Evolutionary conservation across 2,888 invertebrate genomes (phyloP).

Genomic region (Cheiracanthium punctorium): DNA sequence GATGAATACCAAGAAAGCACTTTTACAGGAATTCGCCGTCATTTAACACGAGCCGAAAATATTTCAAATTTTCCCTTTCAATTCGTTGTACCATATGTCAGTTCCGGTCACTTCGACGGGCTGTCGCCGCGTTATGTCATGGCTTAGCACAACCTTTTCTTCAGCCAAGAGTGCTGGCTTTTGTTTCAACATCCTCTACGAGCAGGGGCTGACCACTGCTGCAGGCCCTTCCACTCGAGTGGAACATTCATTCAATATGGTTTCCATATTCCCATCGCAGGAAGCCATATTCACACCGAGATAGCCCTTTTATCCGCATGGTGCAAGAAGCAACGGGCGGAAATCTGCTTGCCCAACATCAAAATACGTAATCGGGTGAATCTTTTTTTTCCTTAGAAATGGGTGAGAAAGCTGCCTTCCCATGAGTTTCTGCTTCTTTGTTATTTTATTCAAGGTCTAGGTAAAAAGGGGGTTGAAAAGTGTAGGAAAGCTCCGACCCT

Average conservation of each 20-base stretch:
- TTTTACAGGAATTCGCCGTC: no score
- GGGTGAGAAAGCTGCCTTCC: slow-evolving; percentile 38
- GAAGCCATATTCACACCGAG: neutral
- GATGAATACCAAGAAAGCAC: no score
- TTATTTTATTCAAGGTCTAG: slow-evolving; percentile 42
- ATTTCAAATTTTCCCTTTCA: neutral
- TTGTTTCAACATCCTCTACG: slow-evolving; percentile 48
- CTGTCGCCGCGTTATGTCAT: neutral
- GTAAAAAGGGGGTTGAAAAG: neutral
- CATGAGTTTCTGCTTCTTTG: slow-evolving; percentile 22
- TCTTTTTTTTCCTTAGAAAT: slow-evolving; percentile 26
- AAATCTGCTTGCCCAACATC: slow-evolving; percentile 18
- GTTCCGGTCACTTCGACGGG: neutral
- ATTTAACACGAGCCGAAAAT: no score
- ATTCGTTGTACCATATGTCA: neutral
- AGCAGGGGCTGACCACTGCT: slow-evolving; percentile 3
- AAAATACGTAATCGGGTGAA: slow-evolving; percentile 48
- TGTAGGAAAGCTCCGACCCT: slow-evolving; percentile 32
- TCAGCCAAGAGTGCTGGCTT: neutral
- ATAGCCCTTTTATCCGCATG: neutral
- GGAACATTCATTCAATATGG: slow-evolving; percentile 12
- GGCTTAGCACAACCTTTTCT: neutral
- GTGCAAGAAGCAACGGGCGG: neutral
- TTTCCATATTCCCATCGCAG: neutral
- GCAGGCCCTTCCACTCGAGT: slow-evolving; percentile 18